Evolutionary conservation across 1,140 invertebrate species (phyloP).

Genomic region (Theocolax elegans): DNA sequence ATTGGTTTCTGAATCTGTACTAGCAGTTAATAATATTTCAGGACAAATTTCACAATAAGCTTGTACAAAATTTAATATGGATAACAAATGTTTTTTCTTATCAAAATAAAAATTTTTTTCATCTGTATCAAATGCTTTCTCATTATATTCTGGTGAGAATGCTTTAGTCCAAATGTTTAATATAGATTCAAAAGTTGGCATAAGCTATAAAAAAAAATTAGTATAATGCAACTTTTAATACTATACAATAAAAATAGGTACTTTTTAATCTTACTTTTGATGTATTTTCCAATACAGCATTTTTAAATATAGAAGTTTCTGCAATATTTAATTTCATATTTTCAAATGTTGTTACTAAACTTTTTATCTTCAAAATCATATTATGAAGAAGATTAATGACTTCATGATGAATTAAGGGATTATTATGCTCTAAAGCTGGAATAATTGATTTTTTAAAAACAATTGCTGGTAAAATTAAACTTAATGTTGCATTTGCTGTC

Average conservation of each 20-base stretch:
- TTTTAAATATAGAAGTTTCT: conserved; percentile 45
- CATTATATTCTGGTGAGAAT: conserved; percentile 45
- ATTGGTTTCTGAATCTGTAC: conserved; percentile 52
- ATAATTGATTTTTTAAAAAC: conserved; percentile 55
- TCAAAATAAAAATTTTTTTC: conserved; percentile 46
- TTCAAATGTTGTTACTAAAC: conserved; percentile 45
- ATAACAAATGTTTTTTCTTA: conserved; percentile 61
- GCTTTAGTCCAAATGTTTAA: conserved; percentile 66
- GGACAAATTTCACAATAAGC: conserved; percentile 69
- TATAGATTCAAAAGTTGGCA: conserved; percentile 67
- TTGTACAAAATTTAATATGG: conserved; percentile 69
- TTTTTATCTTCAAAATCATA: conserved; percentile 54
- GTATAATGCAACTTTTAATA: conserved; percentile 5
- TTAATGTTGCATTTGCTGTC: conserved; percentile 52
- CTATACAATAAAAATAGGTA: neutral
- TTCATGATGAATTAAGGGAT: conserved; percentile 52
- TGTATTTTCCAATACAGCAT: conserved; percentile 48
- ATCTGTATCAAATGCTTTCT: conserved; percentile 48
- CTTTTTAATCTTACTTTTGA: conserved; percentile 47
- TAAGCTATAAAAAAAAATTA: conserved; percentile 62
- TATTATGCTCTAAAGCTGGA: conserved; percentile 51
- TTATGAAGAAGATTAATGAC: conserved; percentile 50
- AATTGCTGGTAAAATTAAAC: conserved; percentile 49
- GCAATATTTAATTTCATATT: conserved; percentile 21
- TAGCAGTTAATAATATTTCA: conserved; percentile 64